These are phyloP conservation scores for Latrodectus elegans DNA, from an alignment of 2,888 invertebrate genomes.

Conservation along the genomic window DNA sequence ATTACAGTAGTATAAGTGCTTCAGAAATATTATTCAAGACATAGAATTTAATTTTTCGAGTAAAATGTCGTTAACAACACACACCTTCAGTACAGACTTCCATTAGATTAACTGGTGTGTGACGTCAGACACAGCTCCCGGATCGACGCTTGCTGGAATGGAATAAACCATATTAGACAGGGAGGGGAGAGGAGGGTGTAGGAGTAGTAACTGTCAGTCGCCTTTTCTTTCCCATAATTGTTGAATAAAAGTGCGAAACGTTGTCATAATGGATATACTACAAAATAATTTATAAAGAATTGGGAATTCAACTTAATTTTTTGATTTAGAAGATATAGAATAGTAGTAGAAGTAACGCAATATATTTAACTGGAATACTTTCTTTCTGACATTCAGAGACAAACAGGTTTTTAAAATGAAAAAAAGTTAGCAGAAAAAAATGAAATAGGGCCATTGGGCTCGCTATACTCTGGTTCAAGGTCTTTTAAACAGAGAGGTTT, in stretches of 20 bases:
- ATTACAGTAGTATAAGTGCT: background rate
- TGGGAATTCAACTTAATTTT: background rate
- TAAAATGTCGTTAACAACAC: background rate
- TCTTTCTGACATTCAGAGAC: constrained; percentile 36
- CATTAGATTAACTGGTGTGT: constrained; percentile 42
- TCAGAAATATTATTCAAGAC: constrained; percentile 21
- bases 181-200: constrained; percentile 62
- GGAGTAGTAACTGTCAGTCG: constrained; percentile 53
- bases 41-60: constrained; percentile 19
- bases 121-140: constrained; percentile 67
- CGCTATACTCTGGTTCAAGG: constrained; percentile 35
- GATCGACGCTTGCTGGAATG: constrained; percentile 67
- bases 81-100: constrained; percentile 8
- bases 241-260: constrained; percentile 18
- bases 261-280: background rate
- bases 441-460: constrained; percentile 31
- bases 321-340: too few relatives aligned
- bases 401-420: constrained; percentile 49
- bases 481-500: background rate
- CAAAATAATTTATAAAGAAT: background rate
- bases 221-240: constrained; percentile 9
- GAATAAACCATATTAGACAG: constrained; percentile 63
- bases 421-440: constrained; percentile 6
- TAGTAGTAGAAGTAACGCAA: background rate
- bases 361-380: constrained; percentile 10